Conservation (phyloP, 2,888 invertebrate genomes). For the Lycaena phlaeas region DNA sequence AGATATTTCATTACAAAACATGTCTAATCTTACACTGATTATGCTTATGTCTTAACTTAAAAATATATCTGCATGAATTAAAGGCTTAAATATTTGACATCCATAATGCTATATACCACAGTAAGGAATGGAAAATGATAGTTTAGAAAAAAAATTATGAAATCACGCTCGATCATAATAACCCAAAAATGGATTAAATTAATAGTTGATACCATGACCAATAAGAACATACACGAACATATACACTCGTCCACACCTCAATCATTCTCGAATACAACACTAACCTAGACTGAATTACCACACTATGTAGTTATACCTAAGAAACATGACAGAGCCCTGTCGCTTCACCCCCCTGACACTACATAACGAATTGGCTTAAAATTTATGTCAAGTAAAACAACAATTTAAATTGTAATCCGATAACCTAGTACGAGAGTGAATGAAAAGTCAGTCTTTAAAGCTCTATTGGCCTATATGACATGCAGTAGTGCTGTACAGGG, state of each 20-base stretch:
- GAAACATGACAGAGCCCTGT: slow-evolving; percentile 15
- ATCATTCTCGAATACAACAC: slow-evolving; percentile 43
- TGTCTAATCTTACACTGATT: slow-evolving; percentile 58
- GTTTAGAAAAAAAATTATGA: slow-evolving; percentile 50
- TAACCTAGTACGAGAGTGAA: slow-evolving; percentile 2
- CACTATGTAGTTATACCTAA: slow-evolving; percentile 48
- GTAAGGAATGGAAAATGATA: slow-evolving; percentile 66
- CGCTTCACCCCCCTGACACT: slow-evolving; percentile 10
- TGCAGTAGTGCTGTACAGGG: slow-evolving; percentile 11
- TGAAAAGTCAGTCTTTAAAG: slow-evolving; percentile 17
- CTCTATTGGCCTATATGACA: slow-evolving; percentile 4
- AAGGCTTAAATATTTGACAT: slow-evolving; percentile 57
- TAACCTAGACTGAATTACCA: slow-evolving; percentile 59
- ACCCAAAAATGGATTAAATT: slow-evolving; percentile 28
- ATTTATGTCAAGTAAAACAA: not conserved
- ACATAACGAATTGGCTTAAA: not conserved
- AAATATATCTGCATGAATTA: slow-evolving; percentile 53
- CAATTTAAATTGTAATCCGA: not conserved
- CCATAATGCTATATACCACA: slow-evolving; percentile 62
- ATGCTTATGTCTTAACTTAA: slow-evolving; percentile 67
- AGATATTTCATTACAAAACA: slow-evolving; percentile 41
- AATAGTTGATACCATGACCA: slow-evolving; percentile 36
- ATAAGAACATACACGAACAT: slow-evolving; percentile 36
- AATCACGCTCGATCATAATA: slow-evolving; percentile 44
- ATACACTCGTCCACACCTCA: slow-evolving; percentile 32